Percentiles rank a stretch among this genome's conserved stretches.
phyloP scores from a whole-genome alignment of 2,113 vertebrate genomes.

The Prolemur simus region DNA sequence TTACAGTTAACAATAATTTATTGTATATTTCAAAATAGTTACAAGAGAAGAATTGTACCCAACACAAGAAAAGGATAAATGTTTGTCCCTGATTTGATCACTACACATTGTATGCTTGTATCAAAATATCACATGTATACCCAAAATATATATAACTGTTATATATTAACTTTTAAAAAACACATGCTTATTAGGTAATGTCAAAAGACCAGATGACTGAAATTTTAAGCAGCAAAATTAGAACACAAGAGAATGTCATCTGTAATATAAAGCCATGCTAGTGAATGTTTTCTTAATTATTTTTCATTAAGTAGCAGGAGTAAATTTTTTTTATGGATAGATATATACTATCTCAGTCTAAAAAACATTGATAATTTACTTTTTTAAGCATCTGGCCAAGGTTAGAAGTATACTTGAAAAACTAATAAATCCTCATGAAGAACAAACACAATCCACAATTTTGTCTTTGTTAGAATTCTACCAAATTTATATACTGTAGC shows the following conservation, averaged over 20 bases:
- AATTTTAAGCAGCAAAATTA: constrained; percentile 17
- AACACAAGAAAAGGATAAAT: too few relatives aligned
- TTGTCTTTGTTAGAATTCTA: neutral
- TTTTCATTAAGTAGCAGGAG: neutral
- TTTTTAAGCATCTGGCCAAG: neutral
- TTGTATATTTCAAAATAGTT: too few relatives aligned
- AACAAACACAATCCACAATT: neutral
- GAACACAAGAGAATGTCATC: neutral
- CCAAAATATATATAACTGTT: too few relatives aligned
- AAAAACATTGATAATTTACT: neutral
- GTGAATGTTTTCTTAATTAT: constrained; percentile 28
- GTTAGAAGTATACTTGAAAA: neutral
- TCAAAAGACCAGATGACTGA: neutral
- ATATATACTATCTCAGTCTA: neutral
- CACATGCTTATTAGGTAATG: neutral
- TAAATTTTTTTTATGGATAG: neutral
- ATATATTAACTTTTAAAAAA: neutral
- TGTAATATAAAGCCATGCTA: neutral
- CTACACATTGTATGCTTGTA: too few relatives aligned
- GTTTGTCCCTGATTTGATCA: too few relatives aligned
- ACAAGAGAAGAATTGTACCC: too few relatives aligned
- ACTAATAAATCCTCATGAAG: neutral
- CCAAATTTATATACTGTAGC: neutral
- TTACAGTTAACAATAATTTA: too few relatives aligned
- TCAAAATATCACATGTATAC: too few relatives aligned